Conservation (phyloP, 2,797 vertebrate species). For the Chromis chromis region DNA sequence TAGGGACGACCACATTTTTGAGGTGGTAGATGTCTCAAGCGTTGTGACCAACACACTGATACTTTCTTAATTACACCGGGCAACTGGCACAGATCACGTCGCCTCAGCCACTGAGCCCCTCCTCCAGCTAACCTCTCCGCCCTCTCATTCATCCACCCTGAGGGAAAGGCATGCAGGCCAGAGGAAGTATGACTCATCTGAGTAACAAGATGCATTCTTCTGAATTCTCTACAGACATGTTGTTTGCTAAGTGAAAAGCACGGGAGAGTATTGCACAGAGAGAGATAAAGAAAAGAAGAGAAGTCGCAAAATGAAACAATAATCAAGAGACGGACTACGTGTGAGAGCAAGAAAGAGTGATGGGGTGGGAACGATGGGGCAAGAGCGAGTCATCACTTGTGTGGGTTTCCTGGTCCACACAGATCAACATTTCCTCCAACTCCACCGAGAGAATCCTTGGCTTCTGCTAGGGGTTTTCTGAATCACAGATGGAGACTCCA, state of each 20-base stretch:
- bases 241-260: constrained; percentile 83
- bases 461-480: constrained; percentile 81
- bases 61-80: constrained; percentile 71
- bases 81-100: constrained; percentile 69
- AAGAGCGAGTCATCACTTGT: constrained; percentile 71
- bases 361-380: constrained; percentile 53
- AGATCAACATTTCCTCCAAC: constrained; percentile 75
- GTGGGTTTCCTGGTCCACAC: constrained; percentile 72
- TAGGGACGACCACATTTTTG: constrained; percentile 50
- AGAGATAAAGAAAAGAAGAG: constrained; percentile 45
- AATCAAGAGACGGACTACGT: constrained; percentile 41
- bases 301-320: constrained; percentile 35
- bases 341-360: constrained; percentile 44
- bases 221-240: constrained; percentile 83
- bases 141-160: constrained; percentile 83
- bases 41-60: constrained; percentile 56
- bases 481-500: constrained; percentile 81
- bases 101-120: constrained; percentile 70
- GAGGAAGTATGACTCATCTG: constrained; percentile 89
- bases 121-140: constrained; percentile 73
- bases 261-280: constrained; percentile 61
- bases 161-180: constrained; percentile 84
- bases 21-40: constrained; percentile 33
- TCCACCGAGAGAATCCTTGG: constrained; percentile 80
- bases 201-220: constrained; percentile 87